Evolutionary conservation across 2,797 vertebrate genomes (phyloP).

Genomic region (Echiichthys vipera): DNA sequence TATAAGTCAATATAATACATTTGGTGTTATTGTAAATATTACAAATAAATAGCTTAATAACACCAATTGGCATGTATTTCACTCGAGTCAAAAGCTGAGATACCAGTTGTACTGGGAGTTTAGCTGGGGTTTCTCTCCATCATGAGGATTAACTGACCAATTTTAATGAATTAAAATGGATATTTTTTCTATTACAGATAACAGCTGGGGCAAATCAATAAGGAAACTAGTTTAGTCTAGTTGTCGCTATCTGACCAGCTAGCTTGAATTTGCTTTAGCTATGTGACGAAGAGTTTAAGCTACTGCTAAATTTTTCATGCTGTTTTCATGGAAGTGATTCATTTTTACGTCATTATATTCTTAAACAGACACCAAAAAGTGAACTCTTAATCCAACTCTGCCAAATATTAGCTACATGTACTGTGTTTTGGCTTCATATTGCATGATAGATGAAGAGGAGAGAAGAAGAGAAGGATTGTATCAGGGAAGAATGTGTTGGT

Average conservation of each 20-base stretch:
- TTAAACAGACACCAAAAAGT: not conserved
- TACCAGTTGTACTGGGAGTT: not conserved
- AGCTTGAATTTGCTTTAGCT: not conserved
- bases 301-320: not conserved
- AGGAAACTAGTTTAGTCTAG: not conserved
- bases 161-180: not conserved
- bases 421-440: not conserved
- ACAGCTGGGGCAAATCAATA: not conserved
- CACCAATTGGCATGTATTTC: not conserved
- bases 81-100: not conserved
- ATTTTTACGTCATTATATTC: not conserved
- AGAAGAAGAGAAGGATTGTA: not conserved
- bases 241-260: not conserved
- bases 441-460: conserved; percentile 1
- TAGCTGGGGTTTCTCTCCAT: not conserved
- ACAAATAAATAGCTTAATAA: not conserved
- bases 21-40: no score
- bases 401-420: not conserved
- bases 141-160: not conserved
- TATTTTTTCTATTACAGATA: not conserved
- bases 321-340: not conserved
- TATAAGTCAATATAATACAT: not conserved
- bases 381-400: not conserved
- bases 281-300: not conserved
- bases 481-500: not conserved